A percentile compares a stretch with the other conserved stretches of the same genome.
Conservation (phyloP, 2,888 invertebrate genomes). For the Brachynemurus nebulosus region DNA sequence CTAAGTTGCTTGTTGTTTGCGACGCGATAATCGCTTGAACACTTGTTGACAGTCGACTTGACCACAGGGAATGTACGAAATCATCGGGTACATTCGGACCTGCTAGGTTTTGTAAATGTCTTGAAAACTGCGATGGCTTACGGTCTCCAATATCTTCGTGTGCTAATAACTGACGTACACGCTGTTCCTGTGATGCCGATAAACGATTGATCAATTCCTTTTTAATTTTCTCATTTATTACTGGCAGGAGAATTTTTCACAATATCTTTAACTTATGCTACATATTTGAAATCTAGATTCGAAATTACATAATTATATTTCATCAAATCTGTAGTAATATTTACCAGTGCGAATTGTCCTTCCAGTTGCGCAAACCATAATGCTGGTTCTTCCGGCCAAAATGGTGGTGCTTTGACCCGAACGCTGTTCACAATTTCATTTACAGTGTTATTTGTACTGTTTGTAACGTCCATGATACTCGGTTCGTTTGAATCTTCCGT, state of each 20-base stretch:
- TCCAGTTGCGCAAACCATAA: slow-evolving; percentile 13
- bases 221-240: background rate
- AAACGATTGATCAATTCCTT: background rate
- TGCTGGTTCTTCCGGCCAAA: slow-evolving; percentile 7
- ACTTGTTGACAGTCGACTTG: background rate
- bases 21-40: background rate
- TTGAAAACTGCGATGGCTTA: background rate
- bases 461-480: background rate
- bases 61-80: background rate
- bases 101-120: background rate
- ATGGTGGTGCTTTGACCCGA: background rate
- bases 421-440: background rate
- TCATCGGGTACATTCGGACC: background rate
- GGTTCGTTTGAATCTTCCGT: background rate
- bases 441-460: background rate
- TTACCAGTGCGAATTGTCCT: slow-evolving; percentile 8
- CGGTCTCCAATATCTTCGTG: background rate
- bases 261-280: slow-evolving; percentile 11
- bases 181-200: background rate
- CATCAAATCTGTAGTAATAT: slow-evolving; percentile 9
- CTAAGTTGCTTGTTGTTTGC: background rate
- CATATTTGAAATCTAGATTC: slow-evolving; percentile 7
- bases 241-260: slow-evolving; percentile 11
- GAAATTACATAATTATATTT: slow-evolving; percentile 11
- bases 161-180: background rate